These are phyloP conservation scores for Onychostoma macrolepis DNA, from an alignment of 2,113 vertebrate species.

Conservation along the genomic window DNA sequence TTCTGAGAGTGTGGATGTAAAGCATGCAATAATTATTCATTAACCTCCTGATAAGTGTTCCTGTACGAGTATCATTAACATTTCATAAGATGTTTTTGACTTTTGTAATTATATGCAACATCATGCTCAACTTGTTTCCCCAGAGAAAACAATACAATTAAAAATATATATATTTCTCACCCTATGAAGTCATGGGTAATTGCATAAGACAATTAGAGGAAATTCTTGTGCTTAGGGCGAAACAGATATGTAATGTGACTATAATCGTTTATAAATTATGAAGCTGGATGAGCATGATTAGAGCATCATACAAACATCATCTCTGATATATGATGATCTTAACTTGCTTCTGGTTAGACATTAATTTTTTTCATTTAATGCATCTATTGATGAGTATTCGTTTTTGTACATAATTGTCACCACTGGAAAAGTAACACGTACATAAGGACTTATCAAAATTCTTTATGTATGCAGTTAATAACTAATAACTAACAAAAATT, in stretches of 20 bases:
- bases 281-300: slow-evolving; percentile 43
- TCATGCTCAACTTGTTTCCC: slow-evolving; percentile 54
- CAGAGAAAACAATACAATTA: slow-evolving; percentile 60
- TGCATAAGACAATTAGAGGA: slow-evolving; percentile 59
- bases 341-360: not conserved
- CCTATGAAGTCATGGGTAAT: slow-evolving; percentile 58
- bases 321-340: slow-evolving; percentile 7
- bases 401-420: not conserved
- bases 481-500: not conserved
- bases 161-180: slow-evolving; percentile 48
- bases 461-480: not conserved
- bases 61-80: slow-evolving; percentile 68
- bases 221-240: slow-evolving; percentile 50
- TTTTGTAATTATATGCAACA: slow-evolving; percentile 51
- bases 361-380: not conserved
- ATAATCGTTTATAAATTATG: slow-evolving; percentile 47
- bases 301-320: slow-evolving; percentile 17
- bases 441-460: not conserved
- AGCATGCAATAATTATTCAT: slow-evolving; percentile 71
- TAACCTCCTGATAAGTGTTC: slow-evolving; percentile 70
- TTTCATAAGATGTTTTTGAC: slow-evolving; percentile 57
- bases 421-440: not conserved
- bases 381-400: not conserved
- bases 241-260: slow-evolving; percentile 52
- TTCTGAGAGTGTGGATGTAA: slow-evolving; percentile 21